Base-by-base conservation (phyloP, 2,888 invertebrate species). In the Stictocephala bisonia region DNA sequence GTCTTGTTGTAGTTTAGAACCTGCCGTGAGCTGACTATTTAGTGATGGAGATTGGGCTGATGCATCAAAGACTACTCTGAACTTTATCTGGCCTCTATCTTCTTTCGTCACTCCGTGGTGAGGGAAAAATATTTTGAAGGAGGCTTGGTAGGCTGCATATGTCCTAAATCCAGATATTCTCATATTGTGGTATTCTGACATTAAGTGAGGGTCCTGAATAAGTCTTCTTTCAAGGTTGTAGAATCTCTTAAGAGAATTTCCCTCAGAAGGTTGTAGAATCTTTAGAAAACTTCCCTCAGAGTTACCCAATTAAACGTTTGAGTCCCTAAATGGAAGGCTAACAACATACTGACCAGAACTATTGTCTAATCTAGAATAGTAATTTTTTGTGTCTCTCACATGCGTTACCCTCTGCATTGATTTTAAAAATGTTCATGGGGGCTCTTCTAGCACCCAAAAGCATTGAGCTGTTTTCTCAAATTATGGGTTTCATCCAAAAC, bases 61-160 rank as follows among this genome's bases (percentile, higher is more conserved):
- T 0, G 77, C 79, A 71, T 79, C 78, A 41, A 80, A 79, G 3
- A 80, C 80, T 0, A 79, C 77, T 1, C 80, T 75, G 9, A 80
- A 9, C 60, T 79, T 80, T 0, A 78, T 80, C 0, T 80, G 75
- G 6, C 13, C 13, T 13, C 51, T 51, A 9, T 7, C 51, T 51
- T 51, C 51, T 13, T 76, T 78, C 3, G 78, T 58, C 26, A 79
- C 76, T 6, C 76, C 73, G 13, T 78, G 78, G 50, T 79, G 78
- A 0, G 79, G 78, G 2, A 75, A 20, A 7, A 72, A 53, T 44
- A 29, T 31, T 48, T 48, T 13, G 27, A 26, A 13, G 26, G 11
- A 13, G 56, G 11, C 4, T 35, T 3, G 1, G 75, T 27, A 27
- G 58, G 40, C 0, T 56, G 48, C 78, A 79, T 78, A 68, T 80